Percentiles rank a stretch among this genome's conserved stretches.
Conservation (phyloP, 2,113 vertebrate species). For the Pomatorhinus ruficollis region DNA sequence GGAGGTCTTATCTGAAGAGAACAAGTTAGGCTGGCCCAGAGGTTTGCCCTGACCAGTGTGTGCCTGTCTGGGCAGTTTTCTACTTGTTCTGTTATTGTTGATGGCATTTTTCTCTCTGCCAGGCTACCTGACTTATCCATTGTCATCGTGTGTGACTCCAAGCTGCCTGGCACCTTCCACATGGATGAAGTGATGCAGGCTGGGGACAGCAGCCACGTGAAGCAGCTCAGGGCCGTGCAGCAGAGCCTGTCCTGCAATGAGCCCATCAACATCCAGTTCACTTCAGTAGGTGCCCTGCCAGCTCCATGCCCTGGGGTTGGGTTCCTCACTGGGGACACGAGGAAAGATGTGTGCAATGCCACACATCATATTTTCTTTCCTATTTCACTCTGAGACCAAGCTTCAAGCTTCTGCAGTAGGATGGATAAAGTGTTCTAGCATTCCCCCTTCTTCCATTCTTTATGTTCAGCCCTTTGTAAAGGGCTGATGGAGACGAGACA, state of each 20-base stretch:
- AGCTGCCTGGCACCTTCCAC: constrained; percentile 82
- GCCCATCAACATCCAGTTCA: constrained; percentile 95
- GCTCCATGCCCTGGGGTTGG: not conserved
- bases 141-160: constrained; percentile 81
- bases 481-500: not conserved
- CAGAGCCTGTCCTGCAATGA: constrained; percentile 80
- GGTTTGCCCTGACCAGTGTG: not conserved
- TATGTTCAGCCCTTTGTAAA: not conserved
- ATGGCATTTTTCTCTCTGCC: not conserved
- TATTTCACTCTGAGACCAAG: not conserved
- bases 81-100: not conserved
- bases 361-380: not conserved
- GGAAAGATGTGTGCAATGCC: not conserved
- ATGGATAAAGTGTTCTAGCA: not conserved
- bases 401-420: not conserved
- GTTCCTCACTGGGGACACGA: fast-evolving
- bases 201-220: constrained; percentile 70
- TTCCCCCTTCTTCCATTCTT: not conserved
- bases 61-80: not conserved
- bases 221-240: constrained; percentile 78
- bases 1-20: not conserved
- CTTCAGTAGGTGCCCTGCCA: constrained; percentile 81
- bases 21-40: not conserved
- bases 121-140: constrained; percentile 87
- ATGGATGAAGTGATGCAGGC: constrained; percentile 86